Percentiles rank a stretch among this genome's conserved stretches.
Evolutionary conservation across 2,797 vertebrate species (phyloP).

Genomic region (Coracias cyanogaster): DNA sequence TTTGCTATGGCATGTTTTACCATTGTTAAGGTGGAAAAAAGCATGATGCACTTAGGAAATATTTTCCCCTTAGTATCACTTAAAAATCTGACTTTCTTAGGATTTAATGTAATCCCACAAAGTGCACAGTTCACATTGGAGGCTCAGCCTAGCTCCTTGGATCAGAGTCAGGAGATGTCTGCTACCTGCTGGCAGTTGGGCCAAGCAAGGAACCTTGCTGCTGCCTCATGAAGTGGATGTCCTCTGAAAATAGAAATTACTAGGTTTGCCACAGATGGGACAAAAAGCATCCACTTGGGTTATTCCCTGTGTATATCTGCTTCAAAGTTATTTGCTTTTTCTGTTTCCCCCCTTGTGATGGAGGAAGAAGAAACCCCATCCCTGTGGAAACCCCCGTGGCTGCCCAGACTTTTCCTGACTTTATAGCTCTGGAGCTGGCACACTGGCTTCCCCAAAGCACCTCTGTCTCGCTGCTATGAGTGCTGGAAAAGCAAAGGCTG

Average conservation of each 20-base stretch:
- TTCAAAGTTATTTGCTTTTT: neutral
- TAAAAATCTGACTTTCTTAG: neutral
- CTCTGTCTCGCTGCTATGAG: neutral
- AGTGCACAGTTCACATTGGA: neutral
- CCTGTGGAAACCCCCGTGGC: neutral
- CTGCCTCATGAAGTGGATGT: neutral
- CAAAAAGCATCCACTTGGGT: neutral
- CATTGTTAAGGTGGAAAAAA: neutral
- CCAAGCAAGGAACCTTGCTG: fast-evolving
- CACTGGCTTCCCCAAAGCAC: neutral
- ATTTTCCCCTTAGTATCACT: neutral
- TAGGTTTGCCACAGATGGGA: neutral
- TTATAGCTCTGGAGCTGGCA: neutral
- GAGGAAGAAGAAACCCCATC: neutral
- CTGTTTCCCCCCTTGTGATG: neutral
- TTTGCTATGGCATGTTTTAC: neutral
- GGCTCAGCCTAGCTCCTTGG: neutral
- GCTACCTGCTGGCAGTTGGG: neutral
- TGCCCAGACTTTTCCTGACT: neutral
- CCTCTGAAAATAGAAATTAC: neutral
- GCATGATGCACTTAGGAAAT: neutral
- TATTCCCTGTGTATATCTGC: neutral
- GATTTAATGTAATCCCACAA: neutral
- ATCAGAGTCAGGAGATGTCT: neutral
- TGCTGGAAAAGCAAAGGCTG: neutral